Conservation (phyloP, 2,113 vertebrate species). For the Pangasianodon hypophthalmus region DNA sequence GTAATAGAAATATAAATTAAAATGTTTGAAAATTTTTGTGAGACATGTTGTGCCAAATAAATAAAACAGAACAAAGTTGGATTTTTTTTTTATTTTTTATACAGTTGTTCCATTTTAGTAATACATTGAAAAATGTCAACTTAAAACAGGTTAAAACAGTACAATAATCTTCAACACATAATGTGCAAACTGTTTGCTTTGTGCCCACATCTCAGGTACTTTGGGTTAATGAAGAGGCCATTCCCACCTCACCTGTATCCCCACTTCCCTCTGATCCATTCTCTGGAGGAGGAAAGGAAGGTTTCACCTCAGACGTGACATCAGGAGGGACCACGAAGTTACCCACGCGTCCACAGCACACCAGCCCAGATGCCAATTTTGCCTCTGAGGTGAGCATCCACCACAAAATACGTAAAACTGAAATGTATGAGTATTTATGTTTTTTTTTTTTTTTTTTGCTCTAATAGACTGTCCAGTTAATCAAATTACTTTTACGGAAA, state of each 20-base stretch:
- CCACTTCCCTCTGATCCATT: constrained; percentile 58
- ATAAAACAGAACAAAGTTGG: not conserved
- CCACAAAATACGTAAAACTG: not conserved
- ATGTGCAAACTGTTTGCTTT: not conserved
- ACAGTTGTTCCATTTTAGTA: not conserved
- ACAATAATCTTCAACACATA: not conserved
- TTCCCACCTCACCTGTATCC: constrained; percentile 64
- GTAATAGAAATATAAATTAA: not conserved
- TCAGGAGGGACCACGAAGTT: constrained; percentile 66
- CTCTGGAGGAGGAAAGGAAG: constrained; percentile 52
- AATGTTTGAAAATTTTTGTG: not conserved
- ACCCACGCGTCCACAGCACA: constrained; percentile 69
- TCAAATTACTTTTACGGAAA: not conserved
- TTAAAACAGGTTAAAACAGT: not conserved
- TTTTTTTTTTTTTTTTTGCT: not conserved
- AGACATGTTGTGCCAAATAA: not conserved
- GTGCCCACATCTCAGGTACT: constrained; percentile 71
- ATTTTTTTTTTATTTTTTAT: not conserved
- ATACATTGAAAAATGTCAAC: not conserved
- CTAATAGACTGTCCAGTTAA: constrained; percentile 7
- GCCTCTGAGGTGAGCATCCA: constrained; percentile 75
- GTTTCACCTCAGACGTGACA: constrained; percentile 58
- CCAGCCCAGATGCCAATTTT: constrained; percentile 79
- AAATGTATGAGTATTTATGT: not conserved
- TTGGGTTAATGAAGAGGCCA: constrained; percentile 78